Evolutionary conservation across 2,113 vertebrate genomes (phyloP).

Genomic region (Thymallus thymallus): DNA sequence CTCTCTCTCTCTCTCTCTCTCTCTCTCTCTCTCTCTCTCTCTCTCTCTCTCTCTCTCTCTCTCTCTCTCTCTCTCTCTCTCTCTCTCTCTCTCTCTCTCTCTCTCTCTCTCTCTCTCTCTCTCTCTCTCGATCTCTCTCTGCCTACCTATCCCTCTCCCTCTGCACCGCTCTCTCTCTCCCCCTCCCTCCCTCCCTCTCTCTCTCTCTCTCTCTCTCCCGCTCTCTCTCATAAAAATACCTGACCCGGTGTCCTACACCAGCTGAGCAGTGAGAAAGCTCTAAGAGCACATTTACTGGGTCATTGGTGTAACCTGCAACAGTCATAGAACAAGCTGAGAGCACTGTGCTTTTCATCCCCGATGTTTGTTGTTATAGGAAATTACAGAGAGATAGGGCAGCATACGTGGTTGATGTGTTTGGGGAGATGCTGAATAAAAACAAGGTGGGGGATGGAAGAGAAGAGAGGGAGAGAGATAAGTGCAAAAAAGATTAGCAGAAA

Average conservation of each 20-base stretch:
- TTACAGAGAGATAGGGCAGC: not conserved
- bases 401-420: not conserved
- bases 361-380: not conserved
- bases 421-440: not conserved
- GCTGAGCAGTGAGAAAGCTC: constrained; percentile 16
- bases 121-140: not conserved
- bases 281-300: constrained; percentile 6
- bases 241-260: constrained; percentile 18
- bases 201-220: not conserved
- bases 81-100: not conserved
- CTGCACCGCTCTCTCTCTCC: not conserved
- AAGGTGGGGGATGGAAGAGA: not conserved
- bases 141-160: not conserved
- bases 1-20: not conserved
- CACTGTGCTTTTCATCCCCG: not conserved
- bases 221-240: constrained; percentile 2
- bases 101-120: not conserved
- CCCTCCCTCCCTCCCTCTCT: not conserved
- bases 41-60: no score
- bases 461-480: not conserved
- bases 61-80: no score
- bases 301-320: not conserved
- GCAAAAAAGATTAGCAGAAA: not conserved
- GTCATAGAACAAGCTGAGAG: not conserved
- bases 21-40: no score